phyloP scores from a whole-genome alignment of 2,888 invertebrate genomes.

The Orthosia cruda region DNA sequence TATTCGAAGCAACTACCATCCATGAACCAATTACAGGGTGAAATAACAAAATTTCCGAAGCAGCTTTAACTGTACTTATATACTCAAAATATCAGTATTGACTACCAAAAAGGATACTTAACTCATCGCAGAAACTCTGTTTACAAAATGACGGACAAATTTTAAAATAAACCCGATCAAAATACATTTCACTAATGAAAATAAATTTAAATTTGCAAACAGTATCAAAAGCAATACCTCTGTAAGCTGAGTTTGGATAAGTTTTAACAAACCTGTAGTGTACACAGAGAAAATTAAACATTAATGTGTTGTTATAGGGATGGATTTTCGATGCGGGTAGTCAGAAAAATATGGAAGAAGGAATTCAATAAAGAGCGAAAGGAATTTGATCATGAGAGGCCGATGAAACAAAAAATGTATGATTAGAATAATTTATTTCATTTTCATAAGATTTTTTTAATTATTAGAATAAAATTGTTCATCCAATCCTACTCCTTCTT shows the following conservation, averaged over 20 bases:
- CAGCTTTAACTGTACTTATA: neutral
- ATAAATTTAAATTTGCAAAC: constrained; percentile 65
- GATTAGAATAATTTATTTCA: constrained; percentile 12
- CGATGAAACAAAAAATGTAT: constrained; percentile 50
- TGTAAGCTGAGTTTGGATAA: constrained; percentile 49
- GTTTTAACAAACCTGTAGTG: constrained; percentile 29
- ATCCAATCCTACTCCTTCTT: too few relatives aligned
- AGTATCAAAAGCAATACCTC: constrained; percentile 63
- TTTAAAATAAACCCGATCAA: constrained; percentile 60
- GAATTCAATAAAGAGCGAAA: constrained; percentile 61
- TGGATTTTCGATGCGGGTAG: neutral
- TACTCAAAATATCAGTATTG: neutral
- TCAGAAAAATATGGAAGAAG: constrained; percentile 43
- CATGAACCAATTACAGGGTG: neutral
- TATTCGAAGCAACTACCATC: neutral
- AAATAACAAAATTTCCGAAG: neutral
- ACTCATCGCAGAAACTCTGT: neutral
- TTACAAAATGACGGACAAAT: constrained; percentile 38
- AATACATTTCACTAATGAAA: constrained; percentile 63
- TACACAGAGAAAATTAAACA: constrained; percentile 11
- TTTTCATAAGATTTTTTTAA: neutral
- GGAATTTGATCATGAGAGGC: constrained; percentile 57
- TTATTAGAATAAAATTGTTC: neutral
- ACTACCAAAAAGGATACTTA: neutral
- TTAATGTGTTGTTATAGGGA: neutral